Conservation (phyloP, 2,797 vertebrate genomes). For the Poeciliopsis turneri region DNA sequence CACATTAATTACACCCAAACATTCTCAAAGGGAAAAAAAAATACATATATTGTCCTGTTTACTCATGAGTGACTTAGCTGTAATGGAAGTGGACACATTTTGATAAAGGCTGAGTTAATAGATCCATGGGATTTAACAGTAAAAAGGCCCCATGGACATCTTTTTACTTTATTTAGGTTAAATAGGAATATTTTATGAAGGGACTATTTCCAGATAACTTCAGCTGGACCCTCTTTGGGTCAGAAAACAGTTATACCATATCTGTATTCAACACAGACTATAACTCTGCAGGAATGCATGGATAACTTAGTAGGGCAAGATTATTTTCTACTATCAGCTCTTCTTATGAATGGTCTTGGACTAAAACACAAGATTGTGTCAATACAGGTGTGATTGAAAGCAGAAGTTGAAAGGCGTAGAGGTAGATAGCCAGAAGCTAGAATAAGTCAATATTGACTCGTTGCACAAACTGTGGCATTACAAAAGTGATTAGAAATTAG, state of each 20-base stretch:
- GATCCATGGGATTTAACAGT: neutral
- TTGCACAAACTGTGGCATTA: neutral
- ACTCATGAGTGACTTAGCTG: slow-evolving; percentile 37
- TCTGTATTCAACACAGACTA: neutral
- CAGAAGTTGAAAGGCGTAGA: neutral
- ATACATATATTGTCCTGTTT: slow-evolving; percentile 10
- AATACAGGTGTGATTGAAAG: neutral
- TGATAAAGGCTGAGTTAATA: neutral
- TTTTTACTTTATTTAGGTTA: neutral
- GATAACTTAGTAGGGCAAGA: neutral
- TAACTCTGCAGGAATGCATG: neutral
- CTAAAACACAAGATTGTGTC: neutral
- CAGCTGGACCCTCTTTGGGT: neutral
- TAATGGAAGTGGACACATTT: neutral
- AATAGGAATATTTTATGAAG: neutral
- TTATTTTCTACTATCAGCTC: neutral
- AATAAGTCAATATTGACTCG: neutral
- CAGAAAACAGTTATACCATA: neutral
- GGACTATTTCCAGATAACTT: neutral
- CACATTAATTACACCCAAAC: slow-evolving; percentile 77
- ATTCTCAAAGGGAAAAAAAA: slow-evolving; percentile 55
- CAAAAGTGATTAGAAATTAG: neutral
- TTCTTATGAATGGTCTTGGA: neutral
- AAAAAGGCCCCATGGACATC: neutral
- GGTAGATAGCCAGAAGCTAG: neutral